Conservation (phyloP, 2,888 invertebrate genomes). For the Microctonus hyperodae region DNA sequence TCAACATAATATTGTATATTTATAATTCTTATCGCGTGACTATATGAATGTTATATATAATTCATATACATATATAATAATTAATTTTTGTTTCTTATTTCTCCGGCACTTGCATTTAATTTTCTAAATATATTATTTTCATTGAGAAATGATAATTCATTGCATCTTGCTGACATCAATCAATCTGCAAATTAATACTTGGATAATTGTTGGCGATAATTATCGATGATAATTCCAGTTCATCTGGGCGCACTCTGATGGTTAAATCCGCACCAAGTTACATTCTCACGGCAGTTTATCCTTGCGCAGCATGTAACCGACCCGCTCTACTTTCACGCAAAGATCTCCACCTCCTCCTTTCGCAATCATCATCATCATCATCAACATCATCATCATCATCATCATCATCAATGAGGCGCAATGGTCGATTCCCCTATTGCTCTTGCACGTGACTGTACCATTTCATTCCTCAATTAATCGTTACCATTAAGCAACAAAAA, state of each 20-base stretch:
- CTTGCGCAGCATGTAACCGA: slow-evolving; percentile 2
- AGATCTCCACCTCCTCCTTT: background rate
- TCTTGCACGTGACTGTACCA: background rate
- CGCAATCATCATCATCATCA: slow-evolving; percentile 7
- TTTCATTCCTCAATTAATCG: background rate
- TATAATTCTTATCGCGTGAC: slow-evolving; percentile 28
- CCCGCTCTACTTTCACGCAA: slow-evolving; percentile 26
- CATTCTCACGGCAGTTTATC: slow-evolving; percentile 24
- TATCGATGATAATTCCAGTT: slow-evolving; percentile 22
- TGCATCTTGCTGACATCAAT: slow-evolving; percentile 18
- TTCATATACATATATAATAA: background rate
- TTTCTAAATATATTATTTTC: background rate
- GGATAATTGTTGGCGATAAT: slow-evolving; percentile 31
- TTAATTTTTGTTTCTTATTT: slow-evolving; percentile 5
- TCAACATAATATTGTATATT: background rate
- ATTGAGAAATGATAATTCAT: slow-evolving; percentile 22
- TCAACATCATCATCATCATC: background rate
- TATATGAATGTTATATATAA: background rate
- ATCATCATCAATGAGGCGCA: background rate
- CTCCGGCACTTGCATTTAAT: background rate
- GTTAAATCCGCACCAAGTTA: slow-evolving; percentile 15
- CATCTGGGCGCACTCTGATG: slow-evolving; percentile 16
- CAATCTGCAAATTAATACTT: slow-evolving; percentile 30
- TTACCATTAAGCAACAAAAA: background rate
- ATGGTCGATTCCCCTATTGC: background rate